phyloP scores from a whole-genome alignment of 1,140 invertebrate genomes.

The Calephelis virginiensis region DNA sequence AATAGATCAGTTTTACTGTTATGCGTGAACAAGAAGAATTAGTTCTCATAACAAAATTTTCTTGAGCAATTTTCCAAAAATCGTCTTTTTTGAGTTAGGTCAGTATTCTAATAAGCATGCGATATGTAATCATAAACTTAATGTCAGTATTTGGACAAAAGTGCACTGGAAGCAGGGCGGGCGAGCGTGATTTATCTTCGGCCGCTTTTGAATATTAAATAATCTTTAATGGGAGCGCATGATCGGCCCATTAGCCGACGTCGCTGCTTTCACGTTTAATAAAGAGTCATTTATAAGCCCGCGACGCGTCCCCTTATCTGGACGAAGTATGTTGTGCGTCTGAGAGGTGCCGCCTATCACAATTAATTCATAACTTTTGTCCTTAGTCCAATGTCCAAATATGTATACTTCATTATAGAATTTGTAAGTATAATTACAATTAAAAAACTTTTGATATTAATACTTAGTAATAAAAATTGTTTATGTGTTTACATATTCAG shows the following conservation, averaged over 20 bases:
- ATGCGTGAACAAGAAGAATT: too few species aligned
- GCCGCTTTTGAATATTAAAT: constrained; percentile 78
- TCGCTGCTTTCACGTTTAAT: constrained; percentile 77
- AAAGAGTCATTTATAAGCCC: constrained; percentile 78
- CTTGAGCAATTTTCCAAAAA: too few species aligned
- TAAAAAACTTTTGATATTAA: constrained; percentile 4
- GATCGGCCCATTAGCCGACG: constrained; percentile 76
- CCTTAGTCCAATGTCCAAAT: constrained; percentile 39
- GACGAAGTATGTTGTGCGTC: constrained; percentile 72
- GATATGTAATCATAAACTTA: constrained; percentile 30
- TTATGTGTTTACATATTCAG: constrained; percentile 1
- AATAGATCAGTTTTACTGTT: too few species aligned
- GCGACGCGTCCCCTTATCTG: constrained; percentile 75
- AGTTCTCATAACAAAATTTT: too few species aligned
- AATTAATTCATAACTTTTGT: constrained; percentile 76
- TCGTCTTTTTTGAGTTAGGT: too few species aligned
- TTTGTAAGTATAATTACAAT: constrained; percentile 4
- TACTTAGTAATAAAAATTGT: background rate
- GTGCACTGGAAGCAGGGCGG: constrained; percentile 71
- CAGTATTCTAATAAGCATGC: too few species aligned
- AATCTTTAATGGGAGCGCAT: constrained; percentile 78
- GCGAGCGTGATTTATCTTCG: constrained; percentile 74
- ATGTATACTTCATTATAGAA: constrained; percentile 11
- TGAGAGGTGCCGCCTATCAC: constrained; percentile 74
- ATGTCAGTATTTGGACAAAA: constrained; percentile 59